These are phyloP conservation scores for Chalcis sispes DNA, from an alignment of 2,888 invertebrate genomes.

Conservation along the genomic window DNA sequence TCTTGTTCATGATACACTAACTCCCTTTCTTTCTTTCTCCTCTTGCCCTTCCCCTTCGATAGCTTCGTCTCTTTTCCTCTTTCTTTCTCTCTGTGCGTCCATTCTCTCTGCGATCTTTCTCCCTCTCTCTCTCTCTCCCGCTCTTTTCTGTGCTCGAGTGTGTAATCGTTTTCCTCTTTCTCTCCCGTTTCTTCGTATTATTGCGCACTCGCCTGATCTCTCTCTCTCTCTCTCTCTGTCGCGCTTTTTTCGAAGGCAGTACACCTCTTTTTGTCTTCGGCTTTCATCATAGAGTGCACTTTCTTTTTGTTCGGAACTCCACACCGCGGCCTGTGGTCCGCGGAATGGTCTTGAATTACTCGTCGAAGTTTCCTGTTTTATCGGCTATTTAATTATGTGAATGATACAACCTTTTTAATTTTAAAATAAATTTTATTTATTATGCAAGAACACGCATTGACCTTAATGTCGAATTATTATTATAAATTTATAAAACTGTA, in stretches of 20 bases:
- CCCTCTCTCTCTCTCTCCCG: neutral
- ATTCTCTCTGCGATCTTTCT: neutral
- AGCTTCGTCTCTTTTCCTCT: conserved; percentile 50
- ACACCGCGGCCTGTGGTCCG: too few relatives aligned
- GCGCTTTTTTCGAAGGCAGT: conserved; percentile 2
- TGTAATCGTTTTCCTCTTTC: conserved; percentile 49
- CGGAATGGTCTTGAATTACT: neutral
- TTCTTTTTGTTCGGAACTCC: neutral
- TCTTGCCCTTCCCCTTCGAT: too few relatives aligned
- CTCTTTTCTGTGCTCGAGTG: conserved; percentile 4
- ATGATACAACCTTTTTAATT: too few relatives aligned
- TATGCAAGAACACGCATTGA: too few relatives aligned
- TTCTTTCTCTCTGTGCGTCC: conserved; percentile 32
- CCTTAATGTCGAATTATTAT: too few relatives aligned
- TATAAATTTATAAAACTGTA: too few relatives aligned
- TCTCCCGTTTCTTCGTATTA: conserved; percentile 34
- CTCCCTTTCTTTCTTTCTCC: too few relatives aligned
- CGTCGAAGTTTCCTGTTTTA: conserved; percentile 30
- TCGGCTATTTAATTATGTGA: neutral
- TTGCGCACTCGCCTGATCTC: too few relatives aligned
- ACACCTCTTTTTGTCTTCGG: neutral
- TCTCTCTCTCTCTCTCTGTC: conserved; percentile 49
- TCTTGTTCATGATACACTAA: too few relatives aligned
- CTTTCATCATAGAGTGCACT: neutral
- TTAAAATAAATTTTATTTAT: too few relatives aligned